phyloP scores from a whole-genome alignment of 2,797 vertebrate genomes.

The Neosilurus hyrtlii region DNA sequence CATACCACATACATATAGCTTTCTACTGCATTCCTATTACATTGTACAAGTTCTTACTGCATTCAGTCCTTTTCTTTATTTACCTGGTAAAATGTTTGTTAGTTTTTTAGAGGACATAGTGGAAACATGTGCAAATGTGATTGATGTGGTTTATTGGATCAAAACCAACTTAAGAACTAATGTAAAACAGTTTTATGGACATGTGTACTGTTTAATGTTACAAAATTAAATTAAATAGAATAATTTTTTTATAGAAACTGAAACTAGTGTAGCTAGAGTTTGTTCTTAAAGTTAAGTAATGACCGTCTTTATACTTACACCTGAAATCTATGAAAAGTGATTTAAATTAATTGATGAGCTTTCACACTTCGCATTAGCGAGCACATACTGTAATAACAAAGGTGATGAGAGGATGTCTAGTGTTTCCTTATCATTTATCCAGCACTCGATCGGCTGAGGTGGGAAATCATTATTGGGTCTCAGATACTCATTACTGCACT shows the following conservation, averaged over 20 bases:
- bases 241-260: not conserved
- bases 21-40: too few species aligned
- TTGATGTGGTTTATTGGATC: too few species aligned
- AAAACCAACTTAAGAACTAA: not conserved
- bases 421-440: conserved; percentile 1
- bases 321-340: not conserved
- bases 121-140: too few species aligned
- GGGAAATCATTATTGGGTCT: conserved; percentile 19
- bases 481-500: conserved; percentile 7
- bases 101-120: too few species aligned
- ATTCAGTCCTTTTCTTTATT: too few species aligned
- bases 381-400: not conserved
- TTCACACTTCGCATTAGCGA: not conserved
- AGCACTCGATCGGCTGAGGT: conserved; percentile 3
- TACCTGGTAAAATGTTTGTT: too few species aligned
- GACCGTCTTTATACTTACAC: not conserved
- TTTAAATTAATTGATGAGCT: not conserved
- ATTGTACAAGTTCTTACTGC: too few species aligned
- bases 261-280: not conserved
- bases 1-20: too few species aligned
- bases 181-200: not conserved
- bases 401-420: conserved; percentile 10
- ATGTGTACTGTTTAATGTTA: too few species aligned
- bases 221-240: not conserved
- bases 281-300: not conserved